These are phyloP conservation scores for Drosophila sproati DNA, from an alignment of 1,140 invertebrate genomes.

Conservation along the genomic window DNA sequence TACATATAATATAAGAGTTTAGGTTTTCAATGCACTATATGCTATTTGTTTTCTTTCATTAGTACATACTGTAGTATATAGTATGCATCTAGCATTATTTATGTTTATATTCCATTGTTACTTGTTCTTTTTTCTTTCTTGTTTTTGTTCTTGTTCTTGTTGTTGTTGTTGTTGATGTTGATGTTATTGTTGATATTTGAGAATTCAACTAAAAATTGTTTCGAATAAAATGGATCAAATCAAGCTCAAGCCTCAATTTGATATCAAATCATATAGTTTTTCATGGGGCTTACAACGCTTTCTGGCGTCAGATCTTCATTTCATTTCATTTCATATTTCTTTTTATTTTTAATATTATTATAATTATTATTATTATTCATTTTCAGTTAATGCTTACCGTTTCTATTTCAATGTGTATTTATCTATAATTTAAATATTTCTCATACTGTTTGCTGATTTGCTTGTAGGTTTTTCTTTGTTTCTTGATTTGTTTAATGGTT, in stretches of 20 bases:
- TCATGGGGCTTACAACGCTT: conserved; percentile 40
- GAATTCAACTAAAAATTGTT: conserved; percentile 64
- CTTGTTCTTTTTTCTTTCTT: background rate
- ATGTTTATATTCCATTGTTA: conserved; percentile 25
- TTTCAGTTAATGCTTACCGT: conserved; percentile 53
- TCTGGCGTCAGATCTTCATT: conserved; percentile 5
- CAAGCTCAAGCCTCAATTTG: conserved; percentile 23
- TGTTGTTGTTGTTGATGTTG: conserved; percentile 18
- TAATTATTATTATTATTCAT: conserved; percentile 8
- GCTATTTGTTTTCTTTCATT: conserved; percentile 51
- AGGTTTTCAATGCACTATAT: conserved; percentile 65
- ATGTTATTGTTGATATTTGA: conserved; percentile 59
- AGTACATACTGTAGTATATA: conserved; percentile 26
- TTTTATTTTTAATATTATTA: conserved; percentile 13
- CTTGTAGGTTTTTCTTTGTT: conserved; percentile 39
- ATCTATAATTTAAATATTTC: conserved; percentile 55
- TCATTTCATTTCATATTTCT: conserved; percentile 16
- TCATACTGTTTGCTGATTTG: conserved; percentile 58
- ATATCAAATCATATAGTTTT: conserved; percentile 54
- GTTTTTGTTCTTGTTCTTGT: conserved; percentile 22
- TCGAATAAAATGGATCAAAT: conserved; percentile 37
- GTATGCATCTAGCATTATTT: conserved; percentile 32
- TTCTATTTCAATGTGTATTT: conserved; percentile 64
- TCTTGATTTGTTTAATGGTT: conserved; percentile 44
- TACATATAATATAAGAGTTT: conserved; percentile 82